Evolutionary conservation across 2,888 invertebrate species (phyloP), one percentile per base, ranked within the genome.

Genomic region (Serripes groenlandicus): DNA sequence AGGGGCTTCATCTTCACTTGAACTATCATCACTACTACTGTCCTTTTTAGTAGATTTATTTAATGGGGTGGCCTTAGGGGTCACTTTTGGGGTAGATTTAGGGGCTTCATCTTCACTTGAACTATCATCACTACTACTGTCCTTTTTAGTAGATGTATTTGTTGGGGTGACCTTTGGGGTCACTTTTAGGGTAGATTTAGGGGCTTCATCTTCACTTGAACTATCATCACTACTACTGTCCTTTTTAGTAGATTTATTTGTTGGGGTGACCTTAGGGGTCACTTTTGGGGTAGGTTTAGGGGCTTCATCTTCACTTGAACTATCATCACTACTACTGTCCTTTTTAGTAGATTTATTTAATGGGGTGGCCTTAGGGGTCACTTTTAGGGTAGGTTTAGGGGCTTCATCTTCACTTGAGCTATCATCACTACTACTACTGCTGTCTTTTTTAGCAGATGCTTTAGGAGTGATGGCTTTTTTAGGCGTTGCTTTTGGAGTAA

Each of bases 121-220:
- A 62, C 80, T 83, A 18, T 87, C 83, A 52, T 86, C 88, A 52
- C 83, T 80, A 78, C 86, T 85, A 18, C 88, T 87, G 32, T 32
- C 52, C 35, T 75, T 70, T 54, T 78, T 82, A 18, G 69, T 60
- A 21, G 58, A 23, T 9, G 37, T 34, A 70, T 72, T 76, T 32
- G 26, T 79, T 26, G 68, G 72, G n/a, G 70, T 28, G 0, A 69
- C 34, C 73, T 81, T 83, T 21, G 32, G 42, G 2, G 68, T 30
- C 32, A 37, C 26, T 58, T 77, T 75, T 4, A 58, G 58, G 9
- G 74, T 58, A 64, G 78, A 37, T 35, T 62, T 69, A 32, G 71
- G 49, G 34, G 70, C 54, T 42, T 72, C 76, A 28, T 82, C 78
- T 28, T 78, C 82, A 49, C 69, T 69, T 18, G 78, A 78, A 52